Percentiles rank a stretch among this genome's conserved stretches.
These are phyloP conservation scores for Antheraea mylitta DNA, from an alignment of 1,140 invertebrate genomes.

Conservation along the genomic window DNA sequence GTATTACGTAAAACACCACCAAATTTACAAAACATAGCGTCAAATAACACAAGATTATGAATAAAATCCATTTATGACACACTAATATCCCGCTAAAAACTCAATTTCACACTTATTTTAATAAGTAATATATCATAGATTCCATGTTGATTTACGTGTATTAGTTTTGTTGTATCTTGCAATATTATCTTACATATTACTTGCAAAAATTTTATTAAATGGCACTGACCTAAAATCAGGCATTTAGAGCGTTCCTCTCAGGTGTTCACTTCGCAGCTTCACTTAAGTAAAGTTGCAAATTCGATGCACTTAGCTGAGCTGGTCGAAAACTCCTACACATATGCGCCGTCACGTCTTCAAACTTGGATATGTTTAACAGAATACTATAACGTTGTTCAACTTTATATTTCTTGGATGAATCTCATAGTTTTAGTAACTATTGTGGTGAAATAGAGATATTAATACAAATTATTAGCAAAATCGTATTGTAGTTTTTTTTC, in stretches of 20 bases:
- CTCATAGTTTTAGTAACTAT: background rate
- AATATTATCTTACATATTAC: background rate
- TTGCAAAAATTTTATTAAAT: background rate
- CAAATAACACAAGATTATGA: too few relatives aligned
- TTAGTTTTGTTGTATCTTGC: constrained; percentile 2
- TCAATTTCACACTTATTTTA: too few relatives aligned
- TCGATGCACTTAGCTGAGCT: constrained; percentile 29
- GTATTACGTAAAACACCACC: too few relatives aligned
- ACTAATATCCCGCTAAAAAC: too few relatives aligned
- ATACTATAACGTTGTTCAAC: constrained; percentile 17
- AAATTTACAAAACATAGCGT: too few relatives aligned
- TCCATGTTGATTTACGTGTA: background rate
- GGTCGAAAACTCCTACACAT: constrained; percentile 31
- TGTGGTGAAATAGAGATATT: background rate
- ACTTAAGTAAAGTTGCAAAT: constrained; percentile 16
- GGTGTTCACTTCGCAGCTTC: constrained; percentile 10
- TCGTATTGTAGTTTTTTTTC: too few relatives aligned
- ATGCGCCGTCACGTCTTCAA: constrained; percentile 33
- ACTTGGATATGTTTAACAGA: constrained; percentile 31
- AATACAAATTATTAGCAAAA: background rate
- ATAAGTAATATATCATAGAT: too few relatives aligned
- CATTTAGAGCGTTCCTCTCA: background rate
- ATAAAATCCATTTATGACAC: too few relatives aligned
- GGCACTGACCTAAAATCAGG: background rate
- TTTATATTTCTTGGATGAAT: background rate